phyloP scores from a whole-genome alignment of 92 coral and sea anemone genomes.

The Palythoa heliodiscus region DNA sequence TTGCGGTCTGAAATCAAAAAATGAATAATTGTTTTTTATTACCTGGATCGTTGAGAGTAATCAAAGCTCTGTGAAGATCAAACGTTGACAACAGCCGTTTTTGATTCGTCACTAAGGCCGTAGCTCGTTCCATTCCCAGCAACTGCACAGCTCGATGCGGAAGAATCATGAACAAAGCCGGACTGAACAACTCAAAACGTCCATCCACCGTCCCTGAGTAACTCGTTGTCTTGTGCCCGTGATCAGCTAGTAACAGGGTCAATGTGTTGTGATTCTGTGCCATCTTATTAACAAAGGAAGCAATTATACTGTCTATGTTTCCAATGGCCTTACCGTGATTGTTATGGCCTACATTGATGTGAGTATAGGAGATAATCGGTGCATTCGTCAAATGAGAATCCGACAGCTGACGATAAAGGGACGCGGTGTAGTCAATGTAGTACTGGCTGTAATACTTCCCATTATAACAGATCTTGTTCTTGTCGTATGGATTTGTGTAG shows the following conservation, averaged over 20 bases:
- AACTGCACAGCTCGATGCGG: slow-evolving; percentile 40
- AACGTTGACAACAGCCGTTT: slow-evolving; percentile 47
- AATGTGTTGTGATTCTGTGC: slow-evolving; percentile 46
- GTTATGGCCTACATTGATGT: slow-evolving; percentile 54
- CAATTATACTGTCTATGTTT: slow-evolving; percentile 50
- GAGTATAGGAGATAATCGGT: slow-evolving; percentile 41
- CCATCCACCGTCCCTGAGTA: slow-evolving; percentile 50
- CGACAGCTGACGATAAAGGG: not conserved
- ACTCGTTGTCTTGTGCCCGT: slow-evolving; percentile 54
- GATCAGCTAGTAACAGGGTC: slow-evolving; percentile 49
- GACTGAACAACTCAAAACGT: slow-evolving; percentile 56
- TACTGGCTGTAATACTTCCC: slow-evolving; percentile 51
- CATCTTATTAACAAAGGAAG: slow-evolving; percentile 39
- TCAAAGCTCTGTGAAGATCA: slow-evolving; percentile 51
- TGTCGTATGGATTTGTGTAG: slow-evolving; percentile 45
- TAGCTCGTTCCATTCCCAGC: slow-evolving; percentile 32
- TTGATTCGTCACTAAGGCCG: slow-evolving; percentile 53
- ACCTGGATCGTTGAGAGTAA: slow-evolving; percentile 51
- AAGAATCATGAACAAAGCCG: slow-evolving; percentile 45
- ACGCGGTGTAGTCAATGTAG: slow-evolving; percentile 17
- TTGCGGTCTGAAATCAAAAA: too few relatives aligned
- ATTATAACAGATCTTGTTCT: slow-evolving; percentile 47
- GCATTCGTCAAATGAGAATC: not conserved
- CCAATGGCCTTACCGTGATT: slow-evolving; percentile 46
- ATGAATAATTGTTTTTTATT: not conserved